Evolutionary conservation across 2,888 invertebrate species (phyloP).

Genomic region (Hesperia comma): DNA sequence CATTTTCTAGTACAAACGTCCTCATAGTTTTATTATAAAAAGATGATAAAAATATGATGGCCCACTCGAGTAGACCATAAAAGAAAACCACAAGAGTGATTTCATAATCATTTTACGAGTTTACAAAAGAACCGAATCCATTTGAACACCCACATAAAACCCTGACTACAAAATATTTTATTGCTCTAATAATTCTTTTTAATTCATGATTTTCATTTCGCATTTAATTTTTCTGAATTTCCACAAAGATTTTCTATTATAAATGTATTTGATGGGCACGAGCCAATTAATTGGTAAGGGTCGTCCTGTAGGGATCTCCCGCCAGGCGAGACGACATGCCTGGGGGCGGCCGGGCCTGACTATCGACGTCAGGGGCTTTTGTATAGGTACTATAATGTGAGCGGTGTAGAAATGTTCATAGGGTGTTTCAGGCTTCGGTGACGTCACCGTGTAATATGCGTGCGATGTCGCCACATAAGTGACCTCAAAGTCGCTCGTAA

Average conservation of each 20-base stretch:
- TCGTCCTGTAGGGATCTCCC: too few species aligned
- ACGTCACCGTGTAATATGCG: too few species aligned
- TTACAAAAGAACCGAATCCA: conserved; percentile 27
- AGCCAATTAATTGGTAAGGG: too few species aligned
- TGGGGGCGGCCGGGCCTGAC: not conserved
- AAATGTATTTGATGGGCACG: not conserved
- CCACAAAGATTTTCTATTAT: not conserved
- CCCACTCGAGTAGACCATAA: conserved; percentile 37
- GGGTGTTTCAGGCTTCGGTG: too few species aligned
- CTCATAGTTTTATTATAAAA: conserved; percentile 26
- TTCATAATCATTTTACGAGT: conserved; percentile 42
- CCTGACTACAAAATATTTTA: conserved; percentile 37
- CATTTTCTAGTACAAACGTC: conserved; percentile 30
- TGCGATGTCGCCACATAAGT: too few species aligned
- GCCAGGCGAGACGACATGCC: too few species aligned
- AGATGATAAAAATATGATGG: conserved; percentile 13
- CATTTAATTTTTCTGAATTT: not conserved
- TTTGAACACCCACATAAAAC: conserved; percentile 45
- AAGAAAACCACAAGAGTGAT: conserved; percentile 41
- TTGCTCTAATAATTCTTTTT: conserved; percentile 5
- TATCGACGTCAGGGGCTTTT: too few species aligned
- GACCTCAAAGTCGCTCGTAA: too few species aligned
- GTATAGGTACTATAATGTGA: too few species aligned
- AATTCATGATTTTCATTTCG: conserved; percentile 1
- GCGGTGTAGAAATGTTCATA: too few species aligned